Evolutionary conservation across 2,113 vertebrate genomes (phyloP).

Genomic region (Copsychus sechellarum): DNA sequence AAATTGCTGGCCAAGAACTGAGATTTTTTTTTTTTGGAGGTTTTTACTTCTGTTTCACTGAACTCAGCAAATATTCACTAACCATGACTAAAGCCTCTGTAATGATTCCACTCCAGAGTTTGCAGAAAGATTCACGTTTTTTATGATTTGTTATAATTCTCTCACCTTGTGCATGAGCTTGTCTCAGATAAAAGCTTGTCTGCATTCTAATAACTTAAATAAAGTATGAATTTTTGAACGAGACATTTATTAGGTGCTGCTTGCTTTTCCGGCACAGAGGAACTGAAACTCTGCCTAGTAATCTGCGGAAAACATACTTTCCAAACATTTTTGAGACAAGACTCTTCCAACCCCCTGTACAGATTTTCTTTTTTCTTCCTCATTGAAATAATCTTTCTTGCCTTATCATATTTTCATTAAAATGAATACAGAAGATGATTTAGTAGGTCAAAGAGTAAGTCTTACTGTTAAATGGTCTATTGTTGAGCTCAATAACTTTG

Average conservation of each 20-base stretch:
- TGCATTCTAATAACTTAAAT: background rate
- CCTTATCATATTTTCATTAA: background rate
- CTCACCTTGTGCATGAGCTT: background rate
- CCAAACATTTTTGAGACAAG: background rate
- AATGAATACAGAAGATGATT: background rate
- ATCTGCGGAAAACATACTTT: background rate
- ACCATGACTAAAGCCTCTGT: background rate
- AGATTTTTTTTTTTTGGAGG: rapidly evolving
- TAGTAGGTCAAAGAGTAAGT: background rate
- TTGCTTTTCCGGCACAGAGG: background rate
- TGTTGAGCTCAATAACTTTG: background rate
- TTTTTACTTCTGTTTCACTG: background rate
- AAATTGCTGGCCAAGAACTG: background rate
- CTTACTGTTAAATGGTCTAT: background rate
- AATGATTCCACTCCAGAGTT: background rate
- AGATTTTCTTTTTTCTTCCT: background rate
- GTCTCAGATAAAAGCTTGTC: background rate
- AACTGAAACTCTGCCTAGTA: background rate
- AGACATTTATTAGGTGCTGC: background rate
- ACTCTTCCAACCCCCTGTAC: background rate
- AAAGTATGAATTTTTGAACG: background rate
- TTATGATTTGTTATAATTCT: background rate
- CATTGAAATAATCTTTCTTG: background rate
- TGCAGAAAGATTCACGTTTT: background rate
- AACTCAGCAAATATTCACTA: background rate